A percentile compares a stretch with the other conserved stretches of the same genome.
Evolutionary conservation across 2,888 invertebrate species (phyloP).

Genomic region (Cylloceria caligata): DNA sequence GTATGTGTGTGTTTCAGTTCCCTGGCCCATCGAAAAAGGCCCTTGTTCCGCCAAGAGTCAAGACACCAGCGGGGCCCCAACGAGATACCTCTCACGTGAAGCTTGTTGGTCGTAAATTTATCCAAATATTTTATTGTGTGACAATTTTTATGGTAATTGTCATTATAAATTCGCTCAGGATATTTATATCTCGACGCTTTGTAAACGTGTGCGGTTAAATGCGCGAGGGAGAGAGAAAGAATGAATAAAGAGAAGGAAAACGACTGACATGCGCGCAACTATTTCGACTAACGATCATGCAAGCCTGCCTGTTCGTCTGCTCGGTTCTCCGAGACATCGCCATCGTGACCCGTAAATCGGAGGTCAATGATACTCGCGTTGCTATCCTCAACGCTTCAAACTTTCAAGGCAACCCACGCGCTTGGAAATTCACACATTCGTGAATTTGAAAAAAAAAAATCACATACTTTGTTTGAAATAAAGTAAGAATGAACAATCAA

Average conservation of each 20-base stretch:
- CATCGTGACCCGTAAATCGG: conserved; percentile 66
- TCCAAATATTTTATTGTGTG: conserved; percentile 84
- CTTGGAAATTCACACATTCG: conserved; percentile 8
- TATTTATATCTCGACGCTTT: conserved; percentile 78
- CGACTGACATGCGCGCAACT: conserved; percentile 60
- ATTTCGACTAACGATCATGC: conserved; percentile 74
- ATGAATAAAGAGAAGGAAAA: conserved; percentile 61
- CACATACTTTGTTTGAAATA: neutral
- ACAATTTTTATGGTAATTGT: conserved; percentile 85
- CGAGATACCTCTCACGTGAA: conserved; percentile 44
- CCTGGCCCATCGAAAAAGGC: conserved; percentile 43
- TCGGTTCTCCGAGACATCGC: conserved; percentile 29
- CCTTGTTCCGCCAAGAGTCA: conserved; percentile 24
- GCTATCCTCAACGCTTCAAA: conserved; percentile 25
- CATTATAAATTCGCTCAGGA: conserved; percentile 83
- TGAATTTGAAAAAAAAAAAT: neutral
- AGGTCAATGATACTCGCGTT: conserved; percentile 59
- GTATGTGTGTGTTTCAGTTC: conserved; percentile 33
- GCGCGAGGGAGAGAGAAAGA: conserved; percentile 43
- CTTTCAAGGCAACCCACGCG: conserved; percentile 31
- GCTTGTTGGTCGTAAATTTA: conserved; percentile 79
- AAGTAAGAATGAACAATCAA: neutral
- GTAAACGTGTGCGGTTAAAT: conserved; percentile 58
- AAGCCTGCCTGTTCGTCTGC: conserved; percentile 7
- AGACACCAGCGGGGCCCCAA: conserved; percentile 33